Base-by-base conservation (phyloP, 2,888 invertebrate species). In the Dasypogon diadema region DNA sequence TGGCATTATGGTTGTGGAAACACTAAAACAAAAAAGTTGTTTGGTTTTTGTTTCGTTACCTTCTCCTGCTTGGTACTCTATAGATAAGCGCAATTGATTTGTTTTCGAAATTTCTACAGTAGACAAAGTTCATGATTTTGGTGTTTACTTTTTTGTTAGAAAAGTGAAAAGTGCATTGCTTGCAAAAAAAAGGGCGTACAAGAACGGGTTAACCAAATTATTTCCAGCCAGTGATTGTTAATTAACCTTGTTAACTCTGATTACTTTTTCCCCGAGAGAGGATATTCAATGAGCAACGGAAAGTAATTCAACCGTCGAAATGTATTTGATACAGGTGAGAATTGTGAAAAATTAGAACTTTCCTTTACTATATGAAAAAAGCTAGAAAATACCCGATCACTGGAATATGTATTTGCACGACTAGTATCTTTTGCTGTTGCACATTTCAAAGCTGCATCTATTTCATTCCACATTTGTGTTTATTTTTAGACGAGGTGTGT, bases 311-410 rank as follows among this genome's bases (percentile, higher is more conserved):
- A 12, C 34, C 70, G 34, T 37, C 21, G 34, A 37, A 58, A 74
- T 74, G 74, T 74, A 74, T 42, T 48, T 74, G 56, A 60, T 74
- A 18, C 74, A 74, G 74, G 74, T 74, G 46, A 74, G 74, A 54
- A 16, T 54, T 54, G 18, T 8, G 21, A 22, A 54, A 0, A 18
- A 54, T 18, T 70, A 70, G 54, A 51, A 70, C 24, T 46, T 48
- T 68, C 24, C 60, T 56, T 26, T 22, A 22, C 1, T 24, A 56
- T 56, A 56, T n/a, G n/a, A n/a, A n/a, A n/a, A n/a, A 14, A 16
- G 14, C 26, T 8, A 34, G 30, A 14, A 56, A 24, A 30, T 30
- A n/a, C 34, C n/a, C 14, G 3, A 8, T 48, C 48, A 14, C 48
- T 48, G 37, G 5, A 37, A 10, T 37, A 37, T 8, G 10, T 37